Evolutionary conservation across 2,113 vertebrate genomes (phyloP), one percentile per base, ranked within the genome.

Genomic region (Alosa alosa): DNA sequence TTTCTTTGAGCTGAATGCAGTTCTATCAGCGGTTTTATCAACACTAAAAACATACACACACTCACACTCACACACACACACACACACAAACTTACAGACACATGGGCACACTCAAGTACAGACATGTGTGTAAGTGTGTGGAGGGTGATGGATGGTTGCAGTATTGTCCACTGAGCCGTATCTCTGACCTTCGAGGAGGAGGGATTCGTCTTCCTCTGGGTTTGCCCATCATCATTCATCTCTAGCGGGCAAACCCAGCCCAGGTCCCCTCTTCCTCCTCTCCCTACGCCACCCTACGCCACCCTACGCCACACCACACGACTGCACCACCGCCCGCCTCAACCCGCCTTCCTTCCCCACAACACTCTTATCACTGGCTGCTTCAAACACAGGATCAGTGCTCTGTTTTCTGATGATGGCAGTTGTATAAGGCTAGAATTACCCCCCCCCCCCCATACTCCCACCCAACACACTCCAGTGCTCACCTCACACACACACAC

Each of bases 131-230:
- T 57, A 36, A 44, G 83, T 57, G 47, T 82, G 39, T 82, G 81
- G 64, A 25, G 64, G 64, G n/a, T 72, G 64, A 72, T 72, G 64
- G 64, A 72, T 72, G 64, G 64, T 11, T 72, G 64, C 64, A 31
- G 64, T 13, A 72, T 36, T 36, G 64, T 31, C 25, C 64, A 31
- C 64, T 72, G 64, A 15, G 64, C 64, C 64, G 25, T 72, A 36
- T 31, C 64, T 72, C n/a, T 72, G 64, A 72, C 64, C 64, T 72
- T 72, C 64, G 25, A 36, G 64, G 25, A 36, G 64, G 25, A 72
- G 25, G 64, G 25, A 72, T 72, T 72, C 13, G 64, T 72, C 64
- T 72, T 72, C 64, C 64, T 72, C n/a, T 15, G 64, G 64, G 64
- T 72, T 7, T 13, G 31, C n/a, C n/a, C 25, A 31, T 31, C 25